A percentile compares a stretch with the other conserved stretches of the same genome.
phyloP scores from a whole-genome alignment of 2,888 invertebrate species.

The Drosophila meridionalis region DNA sequence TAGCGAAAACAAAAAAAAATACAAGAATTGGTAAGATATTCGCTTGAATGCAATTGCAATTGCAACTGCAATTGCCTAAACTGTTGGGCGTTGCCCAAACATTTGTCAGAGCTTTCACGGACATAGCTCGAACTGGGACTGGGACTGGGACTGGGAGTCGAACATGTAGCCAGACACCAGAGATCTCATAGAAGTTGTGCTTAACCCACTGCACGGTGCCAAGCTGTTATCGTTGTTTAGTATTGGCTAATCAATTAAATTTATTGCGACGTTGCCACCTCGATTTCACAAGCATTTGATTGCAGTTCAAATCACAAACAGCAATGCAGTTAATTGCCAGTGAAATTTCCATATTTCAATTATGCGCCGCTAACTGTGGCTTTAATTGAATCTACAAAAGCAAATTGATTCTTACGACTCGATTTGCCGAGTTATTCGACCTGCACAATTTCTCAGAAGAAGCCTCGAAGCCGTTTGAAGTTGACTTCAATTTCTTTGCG shows the following conservation, averaged over 20 bases:
- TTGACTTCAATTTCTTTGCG: conserved; percentile 56
- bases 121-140: not conserved
- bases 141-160: not conserved
- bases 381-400: conserved; percentile 50
- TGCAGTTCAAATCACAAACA: conserved; percentile 61
- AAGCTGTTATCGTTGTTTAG: conserved; percentile 37
- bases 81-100: conserved; percentile 55
- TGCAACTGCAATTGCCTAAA: conserved; percentile 42
- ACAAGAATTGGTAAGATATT: conserved; percentile 26
- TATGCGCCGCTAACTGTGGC: conserved; percentile 53
- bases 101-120: conserved; percentile 63
- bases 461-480: conserved; percentile 50
- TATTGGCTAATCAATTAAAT: conserved; percentile 79
- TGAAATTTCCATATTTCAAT: conserved; percentile 71
- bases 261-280: conserved; percentile 75
- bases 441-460: conserved; percentile 42
- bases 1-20: conserved; percentile 38
- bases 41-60: conserved; percentile 1
- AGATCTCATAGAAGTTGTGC: conserved; percentile 8
- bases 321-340: conserved; percentile 61
- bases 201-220: conserved; percentile 52
- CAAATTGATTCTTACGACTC: conserved; percentile 36
- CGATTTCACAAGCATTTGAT: conserved; percentile 33
- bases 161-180: not conserved
- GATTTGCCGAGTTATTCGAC: conserved; percentile 25